Conservation (phyloP, 1,140 invertebrate species). For the Mesaphorura yosii region DNA sequence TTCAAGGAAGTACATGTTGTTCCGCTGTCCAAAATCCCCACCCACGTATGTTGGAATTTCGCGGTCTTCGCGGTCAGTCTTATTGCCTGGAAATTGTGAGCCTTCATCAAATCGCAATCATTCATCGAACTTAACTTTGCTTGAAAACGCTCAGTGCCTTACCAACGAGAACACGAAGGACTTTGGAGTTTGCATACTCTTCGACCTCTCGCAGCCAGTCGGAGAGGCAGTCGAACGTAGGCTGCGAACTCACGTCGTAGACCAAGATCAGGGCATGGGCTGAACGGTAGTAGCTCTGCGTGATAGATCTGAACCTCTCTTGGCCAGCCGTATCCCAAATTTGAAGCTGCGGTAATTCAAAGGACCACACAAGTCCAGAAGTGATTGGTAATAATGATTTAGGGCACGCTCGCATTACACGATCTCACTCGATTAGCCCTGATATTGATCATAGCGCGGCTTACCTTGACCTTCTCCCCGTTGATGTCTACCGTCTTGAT, state of each 20-base stretch:
- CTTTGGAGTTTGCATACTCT: constrained; percentile 89
- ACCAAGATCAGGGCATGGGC: constrained; percentile 94
- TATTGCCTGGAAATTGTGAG: constrained; percentile 60
- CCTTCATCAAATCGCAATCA: too few relatives aligned
- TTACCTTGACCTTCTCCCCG: constrained; percentile 95
- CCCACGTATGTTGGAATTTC: constrained; percentile 88
- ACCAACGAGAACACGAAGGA: constrained; percentile 83
- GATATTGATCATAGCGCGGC: not conserved
- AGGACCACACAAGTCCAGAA: not conserved
- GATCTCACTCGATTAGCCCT: too few relatives aligned
- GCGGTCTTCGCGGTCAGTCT: constrained; percentile 86
- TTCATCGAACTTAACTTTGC: too few relatives aligned
- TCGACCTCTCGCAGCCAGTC: constrained; percentile 94
- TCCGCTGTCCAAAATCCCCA: constrained; percentile 87
- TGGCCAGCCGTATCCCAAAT: constrained; percentile 55
- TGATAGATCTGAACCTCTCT: constrained; percentile 80
- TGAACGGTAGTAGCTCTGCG: constrained; percentile 94
- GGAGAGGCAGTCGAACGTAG: constrained; percentile 89
- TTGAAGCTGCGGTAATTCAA: constrained; percentile 14
- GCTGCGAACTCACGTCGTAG: constrained; percentile 94
- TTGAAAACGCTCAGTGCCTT: too few relatives aligned
- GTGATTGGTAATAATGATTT: not conserved
- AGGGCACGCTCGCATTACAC: too few relatives aligned
- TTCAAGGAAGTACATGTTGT: constrained; percentile 96
- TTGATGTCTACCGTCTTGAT: constrained; percentile 98